These are phyloP conservation scores for Camponotus floridanus DNA, from an alignment of 1,140 invertebrate genomes.

Conservation along the genomic window DNA sequence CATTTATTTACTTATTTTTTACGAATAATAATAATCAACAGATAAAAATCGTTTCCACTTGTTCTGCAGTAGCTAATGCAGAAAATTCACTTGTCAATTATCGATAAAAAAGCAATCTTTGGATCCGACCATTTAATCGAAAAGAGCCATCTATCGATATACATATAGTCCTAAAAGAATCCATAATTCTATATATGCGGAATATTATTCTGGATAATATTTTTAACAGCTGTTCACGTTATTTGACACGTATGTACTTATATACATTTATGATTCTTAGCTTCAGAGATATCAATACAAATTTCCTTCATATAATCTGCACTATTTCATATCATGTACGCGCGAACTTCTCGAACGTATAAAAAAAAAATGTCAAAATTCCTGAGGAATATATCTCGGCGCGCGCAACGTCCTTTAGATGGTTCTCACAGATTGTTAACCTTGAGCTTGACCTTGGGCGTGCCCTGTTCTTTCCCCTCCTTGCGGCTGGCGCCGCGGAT, in stretches of 20 bases:
- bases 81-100: not conserved
- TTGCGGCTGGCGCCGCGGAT: slow-evolving; percentile 40
- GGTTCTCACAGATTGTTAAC: slow-evolving; percentile 41
- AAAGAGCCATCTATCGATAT: not conserved
- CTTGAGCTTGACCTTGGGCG: slow-evolving; percentile 75
- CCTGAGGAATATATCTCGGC: not conserved
- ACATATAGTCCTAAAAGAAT: not conserved
- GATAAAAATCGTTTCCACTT: not conserved
- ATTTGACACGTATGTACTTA: not conserved
- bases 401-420: not conserved
- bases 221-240: not conserved
- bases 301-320: not conserved
- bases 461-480: slow-evolving; percentile 62
- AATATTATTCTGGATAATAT: not conserved
- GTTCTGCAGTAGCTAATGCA: not conserved
- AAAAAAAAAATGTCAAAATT: slow-evolving; percentile 13
- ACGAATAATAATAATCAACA: not conserved
- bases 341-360: not conserved
- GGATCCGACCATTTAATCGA: not conserved
- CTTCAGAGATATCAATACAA: not conserved
- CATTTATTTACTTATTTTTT: not conserved
- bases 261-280: not conserved
- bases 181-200: not conserved
- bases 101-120: not conserved
- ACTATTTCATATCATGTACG: not conserved